Percentiles rank a stretch among this genome's conserved stretches.
phyloP scores from a whole-genome alignment of 2,113 vertebrate genomes.

The Salminus brasiliensis region DNA sequence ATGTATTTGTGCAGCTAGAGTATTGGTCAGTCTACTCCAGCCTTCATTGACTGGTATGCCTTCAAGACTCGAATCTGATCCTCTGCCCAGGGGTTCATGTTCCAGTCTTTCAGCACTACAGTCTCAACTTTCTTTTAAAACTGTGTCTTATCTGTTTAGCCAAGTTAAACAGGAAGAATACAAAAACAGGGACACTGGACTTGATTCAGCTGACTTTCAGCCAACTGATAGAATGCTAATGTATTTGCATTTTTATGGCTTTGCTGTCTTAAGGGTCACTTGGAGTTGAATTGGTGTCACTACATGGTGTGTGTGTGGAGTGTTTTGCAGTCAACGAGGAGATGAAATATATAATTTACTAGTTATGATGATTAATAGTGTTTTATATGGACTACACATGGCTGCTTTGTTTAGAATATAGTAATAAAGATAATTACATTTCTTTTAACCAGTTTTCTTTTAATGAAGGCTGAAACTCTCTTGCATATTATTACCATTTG shows the following conservation, averaged over 20 bases:
- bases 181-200: too few relatives aligned
- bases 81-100: too few relatives aligned
- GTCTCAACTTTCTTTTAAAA: too few relatives aligned
- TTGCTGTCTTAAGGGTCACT: neutral
- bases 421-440: neutral
- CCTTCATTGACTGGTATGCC: too few relatives aligned
- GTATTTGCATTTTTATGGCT: conserved; percentile 1
- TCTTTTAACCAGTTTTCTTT: neutral
- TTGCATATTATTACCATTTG: neutral
- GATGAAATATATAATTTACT: neutral
- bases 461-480: neutral
- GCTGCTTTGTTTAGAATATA: neutral
- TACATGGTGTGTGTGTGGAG: neutral
- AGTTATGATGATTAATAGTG: neutral
- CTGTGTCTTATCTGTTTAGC: too few relatives aligned
- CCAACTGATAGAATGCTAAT: neutral
- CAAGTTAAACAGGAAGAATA: too few relatives aligned
- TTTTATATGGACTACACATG: neutral
- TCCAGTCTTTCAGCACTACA: too few relatives aligned
- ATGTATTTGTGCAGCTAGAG: too few relatives aligned
- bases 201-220: neutral
- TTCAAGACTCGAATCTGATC: too few relatives aligned
- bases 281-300: conserved; percentile 14
- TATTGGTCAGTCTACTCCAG: too few relatives aligned
- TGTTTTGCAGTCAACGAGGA: neutral